These are phyloP conservation scores for Eira barbara DNA, from an alignment of 2,113 vertebrate genomes.

Conservation along the genomic window DNA sequence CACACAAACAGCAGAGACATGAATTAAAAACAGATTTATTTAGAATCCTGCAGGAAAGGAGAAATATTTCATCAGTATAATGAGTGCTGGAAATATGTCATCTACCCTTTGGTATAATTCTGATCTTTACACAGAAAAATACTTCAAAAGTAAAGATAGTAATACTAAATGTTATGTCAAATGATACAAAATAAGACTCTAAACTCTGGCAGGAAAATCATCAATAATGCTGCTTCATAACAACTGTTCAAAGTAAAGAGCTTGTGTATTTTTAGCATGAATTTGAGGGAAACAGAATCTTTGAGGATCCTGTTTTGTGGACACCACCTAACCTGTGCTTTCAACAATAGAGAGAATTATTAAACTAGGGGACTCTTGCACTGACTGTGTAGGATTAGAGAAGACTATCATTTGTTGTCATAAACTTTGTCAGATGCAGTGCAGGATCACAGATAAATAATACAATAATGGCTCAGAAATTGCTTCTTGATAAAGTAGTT, in stretches of 20 bases:
- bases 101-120: not conserved
- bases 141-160: not conserved
- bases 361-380: not conserved
- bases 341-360: not conserved
- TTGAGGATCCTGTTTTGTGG: not conserved
- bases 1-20: not conserved
- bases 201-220: not conserved
- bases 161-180: not conserved
- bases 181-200: not conserved
- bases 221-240: not conserved
- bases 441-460: not conserved
- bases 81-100: not conserved
- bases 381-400: rapidly evolving
- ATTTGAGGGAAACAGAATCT: not conserved
- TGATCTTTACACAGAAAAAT: not conserved
- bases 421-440: not conserved
- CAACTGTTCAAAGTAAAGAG: not conserved
- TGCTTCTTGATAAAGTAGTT: not conserved
- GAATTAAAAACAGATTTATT: slow-evolving; percentile 16
- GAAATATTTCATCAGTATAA: not conserved
- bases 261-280: not conserved
- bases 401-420: not conserved
- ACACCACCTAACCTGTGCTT: not conserved
- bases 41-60: not conserved
- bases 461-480: not conserved